A percentile compares a stretch with the other conserved stretches of the same genome.
Conservation (phyloP, 1,140 invertebrate genomes). For the Drosophila pallidifrons region DNA sequence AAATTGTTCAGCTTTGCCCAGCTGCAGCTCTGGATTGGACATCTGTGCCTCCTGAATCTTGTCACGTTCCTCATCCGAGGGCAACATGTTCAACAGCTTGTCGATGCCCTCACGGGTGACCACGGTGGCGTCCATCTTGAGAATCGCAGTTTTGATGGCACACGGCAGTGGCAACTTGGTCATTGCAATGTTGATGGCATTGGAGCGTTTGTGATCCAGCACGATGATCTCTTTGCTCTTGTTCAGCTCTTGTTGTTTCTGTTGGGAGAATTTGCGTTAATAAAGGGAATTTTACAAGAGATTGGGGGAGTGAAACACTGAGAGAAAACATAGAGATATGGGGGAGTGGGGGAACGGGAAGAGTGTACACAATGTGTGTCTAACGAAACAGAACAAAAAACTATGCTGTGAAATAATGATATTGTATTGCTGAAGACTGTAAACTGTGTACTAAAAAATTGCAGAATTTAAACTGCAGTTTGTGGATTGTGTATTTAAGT, state of each 20-base stretch:
- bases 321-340: neutral
- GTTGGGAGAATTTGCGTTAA: slow-evolving; percentile 55
- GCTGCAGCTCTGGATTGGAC: slow-evolving; percentile 96
- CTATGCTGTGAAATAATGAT: slow-evolving; percentile 7
- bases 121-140: slow-evolving; percentile 99
- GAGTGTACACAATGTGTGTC: neutral
- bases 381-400: slow-evolving; percentile 13
- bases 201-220: slow-evolving; percentile 98
- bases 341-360: neutral
- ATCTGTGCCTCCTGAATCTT: slow-evolving; percentile 97
- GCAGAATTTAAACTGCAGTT: too few relatives aligned
- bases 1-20: slow-evolving; percentile 99
- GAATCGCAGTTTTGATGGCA: slow-evolving; percentile 98
- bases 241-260: slow-evolving; percentile 97
- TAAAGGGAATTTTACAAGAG: neutral
- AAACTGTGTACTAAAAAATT: slow-evolving; percentile 1
- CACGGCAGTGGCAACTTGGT: slow-evolving; percentile 98
- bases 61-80: slow-evolving; percentile 97
- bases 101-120: slow-evolving; percentile 99
- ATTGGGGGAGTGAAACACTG: slow-evolving; percentile 9
- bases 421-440: slow-evolving; percentile 4
- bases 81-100: slow-evolving; percentile 99
- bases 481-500: too few relatives aligned
- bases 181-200: slow-evolving; percentile 99
- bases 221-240: slow-evolving; percentile 98